Conservation (phyloP, 2,797 vertebrate species). For the Eulemur albifrons region DNA sequence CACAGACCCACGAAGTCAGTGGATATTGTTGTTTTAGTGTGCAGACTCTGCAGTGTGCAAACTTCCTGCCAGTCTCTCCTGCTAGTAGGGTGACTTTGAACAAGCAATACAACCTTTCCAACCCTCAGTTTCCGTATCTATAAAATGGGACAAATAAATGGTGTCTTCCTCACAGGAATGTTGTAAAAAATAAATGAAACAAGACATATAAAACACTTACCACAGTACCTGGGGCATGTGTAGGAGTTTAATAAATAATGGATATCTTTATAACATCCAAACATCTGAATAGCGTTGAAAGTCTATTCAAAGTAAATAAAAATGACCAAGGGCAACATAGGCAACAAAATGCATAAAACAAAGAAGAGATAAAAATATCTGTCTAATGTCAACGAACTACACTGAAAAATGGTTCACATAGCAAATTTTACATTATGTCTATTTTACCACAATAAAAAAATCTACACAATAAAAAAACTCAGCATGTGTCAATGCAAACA, state of each 20-base stretch:
- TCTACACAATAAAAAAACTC: background rate
- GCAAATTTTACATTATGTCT: background rate
- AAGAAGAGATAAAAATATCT: background rate
- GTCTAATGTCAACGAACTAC: background rate
- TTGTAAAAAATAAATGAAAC: background rate
- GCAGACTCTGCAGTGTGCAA: background rate
- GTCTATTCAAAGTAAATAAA: background rate
- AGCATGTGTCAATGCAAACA: background rate
- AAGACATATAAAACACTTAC: background rate
- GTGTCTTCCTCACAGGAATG: background rate
- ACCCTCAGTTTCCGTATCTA: background rate
- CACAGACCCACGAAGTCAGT: background rate
- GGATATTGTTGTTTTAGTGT: background rate
- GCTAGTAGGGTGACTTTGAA: background rate
- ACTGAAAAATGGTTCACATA: background rate
- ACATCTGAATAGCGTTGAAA: background rate
- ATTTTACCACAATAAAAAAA: background rate
- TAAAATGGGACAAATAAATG: background rate
- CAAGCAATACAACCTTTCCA: background rate
- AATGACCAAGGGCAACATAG: background rate
- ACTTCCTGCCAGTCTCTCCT: background rate
- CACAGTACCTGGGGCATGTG: background rate
- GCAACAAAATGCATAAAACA: background rate
- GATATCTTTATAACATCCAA: background rate
- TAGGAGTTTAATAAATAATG: background rate